Evolutionary conservation across 2,113 vertebrate species (phyloP).

Genomic region (Oplegnathus fasciatus): DNA sequence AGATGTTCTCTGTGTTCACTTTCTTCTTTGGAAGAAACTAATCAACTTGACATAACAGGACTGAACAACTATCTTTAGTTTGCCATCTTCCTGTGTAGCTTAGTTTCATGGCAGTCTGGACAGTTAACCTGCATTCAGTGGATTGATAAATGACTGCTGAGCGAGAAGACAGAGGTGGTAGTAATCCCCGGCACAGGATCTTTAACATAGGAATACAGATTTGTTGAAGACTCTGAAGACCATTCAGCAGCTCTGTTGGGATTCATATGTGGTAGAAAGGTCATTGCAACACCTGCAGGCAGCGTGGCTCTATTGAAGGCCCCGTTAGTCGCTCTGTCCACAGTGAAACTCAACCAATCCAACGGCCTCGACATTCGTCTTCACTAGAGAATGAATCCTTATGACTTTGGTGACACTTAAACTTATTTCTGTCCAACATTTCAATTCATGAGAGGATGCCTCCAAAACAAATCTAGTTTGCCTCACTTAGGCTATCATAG

Average conservation of each 20-base stretch:
- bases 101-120: neutral
- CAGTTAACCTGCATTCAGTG: neutral
- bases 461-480: neutral
- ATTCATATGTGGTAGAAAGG: neutral
- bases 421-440: neutral
- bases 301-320: neutral
- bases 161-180: neutral
- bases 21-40: conserved; percentile 22
- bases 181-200: too few species aligned
- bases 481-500: neutral
- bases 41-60: neutral
- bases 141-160: neutral
- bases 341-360: neutral
- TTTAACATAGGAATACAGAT: neutral
- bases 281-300: neutral
- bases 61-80: neutral
- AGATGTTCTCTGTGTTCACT: conserved; percentile 1
- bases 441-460: neutral
- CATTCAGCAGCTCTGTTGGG: neutral
- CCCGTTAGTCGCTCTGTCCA: neutral
- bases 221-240: neutral
- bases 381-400: neutral
- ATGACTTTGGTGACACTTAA: neutral
- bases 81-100: neutral
- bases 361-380: neutral